phyloP scores from a whole-genome alignment of 2,113 vertebrate species.

The Notothenia coriiceps region DNA sequence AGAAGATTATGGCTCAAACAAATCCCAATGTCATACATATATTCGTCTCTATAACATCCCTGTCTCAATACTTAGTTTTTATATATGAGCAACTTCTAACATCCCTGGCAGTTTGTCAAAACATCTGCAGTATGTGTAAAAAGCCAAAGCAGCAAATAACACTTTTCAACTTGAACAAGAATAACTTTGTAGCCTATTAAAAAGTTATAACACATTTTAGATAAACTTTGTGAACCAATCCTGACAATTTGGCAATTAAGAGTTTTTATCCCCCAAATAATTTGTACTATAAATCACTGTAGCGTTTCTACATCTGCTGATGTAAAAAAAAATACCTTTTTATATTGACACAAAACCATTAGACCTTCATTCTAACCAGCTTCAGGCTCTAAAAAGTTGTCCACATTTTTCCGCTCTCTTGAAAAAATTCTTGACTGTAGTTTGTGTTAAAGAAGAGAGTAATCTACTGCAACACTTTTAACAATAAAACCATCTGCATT shows the following conservation, averaged over 20 bases:
- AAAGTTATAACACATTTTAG: background rate
- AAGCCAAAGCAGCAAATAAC: background rate
- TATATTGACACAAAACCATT: constrained; percentile 10
- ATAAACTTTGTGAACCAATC: constrained; percentile 2
- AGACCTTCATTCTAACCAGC: constrained; percentile 9
- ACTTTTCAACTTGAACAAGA: background rate
- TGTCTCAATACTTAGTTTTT: no score
- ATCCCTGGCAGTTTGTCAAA: background rate
- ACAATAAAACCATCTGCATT: background rate
- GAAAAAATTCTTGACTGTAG: background rate
- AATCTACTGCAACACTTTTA: background rate
- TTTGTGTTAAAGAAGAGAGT: background rate
- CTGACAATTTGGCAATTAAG: background rate
- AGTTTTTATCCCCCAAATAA: background rate
- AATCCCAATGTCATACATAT: background rate
- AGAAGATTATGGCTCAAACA: no score
- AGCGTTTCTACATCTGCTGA: background rate
- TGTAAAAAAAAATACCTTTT: constrained; percentile 14
- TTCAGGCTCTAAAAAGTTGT: background rate
- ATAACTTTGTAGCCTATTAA: background rate
- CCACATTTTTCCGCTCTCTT: background rate
- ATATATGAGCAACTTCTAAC: no score
- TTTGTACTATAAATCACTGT: background rate
- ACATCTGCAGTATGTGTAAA: background rate
- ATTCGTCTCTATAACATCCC: no score